Evolutionary conservation across 2,888 invertebrate genomes (phyloP).

Genomic region (Lomographa bimaculata): DNA sequence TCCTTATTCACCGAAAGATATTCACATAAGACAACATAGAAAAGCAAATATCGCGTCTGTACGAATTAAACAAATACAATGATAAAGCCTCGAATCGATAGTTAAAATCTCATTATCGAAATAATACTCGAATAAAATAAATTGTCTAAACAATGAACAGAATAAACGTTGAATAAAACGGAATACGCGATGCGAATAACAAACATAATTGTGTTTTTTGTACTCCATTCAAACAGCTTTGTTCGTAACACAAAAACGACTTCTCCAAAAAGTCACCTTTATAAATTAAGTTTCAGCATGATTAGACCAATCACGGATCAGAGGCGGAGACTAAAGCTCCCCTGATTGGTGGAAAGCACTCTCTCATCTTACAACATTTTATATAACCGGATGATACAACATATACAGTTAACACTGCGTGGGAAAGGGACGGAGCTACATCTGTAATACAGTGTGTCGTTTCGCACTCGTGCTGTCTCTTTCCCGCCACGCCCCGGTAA

Average conservation of each 20-base stretch:
- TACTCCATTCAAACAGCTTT: conserved; percentile 72
- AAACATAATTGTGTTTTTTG: conserved; percentile 82
- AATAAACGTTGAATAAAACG: conserved; percentile 48
- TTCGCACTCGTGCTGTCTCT: conserved; percentile 61
- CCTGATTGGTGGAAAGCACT: conserved; percentile 57
- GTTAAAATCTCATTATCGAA: conserved; percentile 51
- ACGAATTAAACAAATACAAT: conserved; percentile 32
- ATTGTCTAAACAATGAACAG: conserved; percentile 56
- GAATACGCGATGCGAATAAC: conserved; percentile 72
- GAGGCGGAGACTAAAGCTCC: conserved; percentile 57
- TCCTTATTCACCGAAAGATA: neutral
- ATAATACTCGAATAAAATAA: conserved; percentile 39
- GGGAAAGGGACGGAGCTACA: conserved; percentile 61
- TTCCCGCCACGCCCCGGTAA: conserved; percentile 55
- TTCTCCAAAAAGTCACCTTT: conserved; percentile 82
- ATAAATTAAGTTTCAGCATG: conserved; percentile 80
- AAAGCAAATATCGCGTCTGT: conserved; percentile 28
- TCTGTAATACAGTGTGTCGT: conserved; percentile 74
- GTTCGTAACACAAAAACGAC: conserved; percentile 68
- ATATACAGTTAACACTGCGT: conserved; percentile 80
- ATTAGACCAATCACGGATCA: conserved; percentile 57
- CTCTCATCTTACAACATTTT: conserved; percentile 79
- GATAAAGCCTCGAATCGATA: conserved; percentile 38
- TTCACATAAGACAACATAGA: conserved; percentile 21
- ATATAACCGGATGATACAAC: conserved; percentile 83